Evolutionary conservation across 2,888 invertebrate genomes (phyloP), one percentile per base, ranked within the genome.

Genomic region (Phengaris arion): DNA sequence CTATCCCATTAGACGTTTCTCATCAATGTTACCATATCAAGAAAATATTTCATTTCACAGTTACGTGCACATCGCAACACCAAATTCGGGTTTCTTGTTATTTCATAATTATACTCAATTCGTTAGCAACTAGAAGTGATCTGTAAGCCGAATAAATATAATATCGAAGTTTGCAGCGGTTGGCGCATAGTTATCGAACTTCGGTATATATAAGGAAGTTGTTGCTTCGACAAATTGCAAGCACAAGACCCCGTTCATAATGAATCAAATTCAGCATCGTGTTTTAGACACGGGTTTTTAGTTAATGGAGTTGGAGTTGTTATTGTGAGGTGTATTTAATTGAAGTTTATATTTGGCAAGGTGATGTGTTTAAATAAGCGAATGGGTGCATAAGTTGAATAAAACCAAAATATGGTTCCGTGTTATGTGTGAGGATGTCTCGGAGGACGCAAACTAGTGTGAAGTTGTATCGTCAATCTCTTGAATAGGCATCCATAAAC

Each of bases 111-210:
- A 52, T 9, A 45, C 64, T 45, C 35, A 6, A 45, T 64, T 64
- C 45, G 64, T 35, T 35, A 59, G 7, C 48, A 48, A 10, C 59
- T 59, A 35, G 12, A 64, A 64, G 64, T 9, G 64, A 64, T 64
- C 64, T 64, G 64, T 35, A 45, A 64, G 64, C 35, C 2, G 48
- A 69, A 74, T 75, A 75, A 77, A 77, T 74, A 77, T 76, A 77
- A 77, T 76, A 75, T 75, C n/a, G 46, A 77, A 76, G 72, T 76
- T 76, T 75, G 68, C 46, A 22, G 59, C 69, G n/a, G 46, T 68
- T 68, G 13, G 69, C 69, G 45, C 74, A 64, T 68, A 76, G 74
- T 76, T 76, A 77, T 77, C 76, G 74, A 73, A 76, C 73, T 77
- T 74, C 15, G 68, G 52, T 68, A 8, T 48, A 48, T n/a, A 10